Conservation (phyloP, 2,797 vertebrate genomes). For the Sebastes trivittatus region DNA sequence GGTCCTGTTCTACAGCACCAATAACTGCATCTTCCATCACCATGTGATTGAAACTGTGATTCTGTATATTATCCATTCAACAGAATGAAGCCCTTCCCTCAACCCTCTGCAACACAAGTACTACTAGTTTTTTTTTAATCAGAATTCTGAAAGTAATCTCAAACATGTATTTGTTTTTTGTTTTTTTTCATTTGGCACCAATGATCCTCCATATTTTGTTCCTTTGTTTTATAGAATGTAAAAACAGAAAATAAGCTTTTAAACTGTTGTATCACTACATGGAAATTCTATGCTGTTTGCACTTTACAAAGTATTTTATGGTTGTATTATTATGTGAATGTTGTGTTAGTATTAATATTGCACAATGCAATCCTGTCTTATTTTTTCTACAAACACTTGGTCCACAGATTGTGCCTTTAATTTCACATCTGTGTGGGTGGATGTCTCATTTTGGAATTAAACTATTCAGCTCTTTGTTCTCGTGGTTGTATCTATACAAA, state of each 20-base stretch:
- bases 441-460: conserved; percentile 27
- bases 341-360: too few species aligned
- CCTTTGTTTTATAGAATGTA: not conserved
- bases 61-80: not conserved
- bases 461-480: conserved; percentile 38
- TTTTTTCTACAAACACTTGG: not conserved
- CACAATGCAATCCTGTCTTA: not conserved
- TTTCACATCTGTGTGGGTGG: conserved; percentile 31
- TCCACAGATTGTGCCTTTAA: not conserved
- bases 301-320: not conserved
- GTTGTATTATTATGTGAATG: not conserved
- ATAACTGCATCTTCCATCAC: not conserved
- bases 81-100: too few species aligned
- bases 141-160: not conserved
- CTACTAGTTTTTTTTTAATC: not conserved
- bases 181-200: not conserved
- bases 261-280: not conserved
- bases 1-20: not conserved
- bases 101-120: not conserved
- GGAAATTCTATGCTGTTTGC: not conserved
- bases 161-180: not conserved
- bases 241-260: not conserved
- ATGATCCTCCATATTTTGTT: not conserved
- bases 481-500: conserved; percentile 19
- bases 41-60: not conserved